Evolutionary conservation across 1,140 invertebrate species (phyloP).

Genomic region (Anadara kagoshimensis): DNA sequence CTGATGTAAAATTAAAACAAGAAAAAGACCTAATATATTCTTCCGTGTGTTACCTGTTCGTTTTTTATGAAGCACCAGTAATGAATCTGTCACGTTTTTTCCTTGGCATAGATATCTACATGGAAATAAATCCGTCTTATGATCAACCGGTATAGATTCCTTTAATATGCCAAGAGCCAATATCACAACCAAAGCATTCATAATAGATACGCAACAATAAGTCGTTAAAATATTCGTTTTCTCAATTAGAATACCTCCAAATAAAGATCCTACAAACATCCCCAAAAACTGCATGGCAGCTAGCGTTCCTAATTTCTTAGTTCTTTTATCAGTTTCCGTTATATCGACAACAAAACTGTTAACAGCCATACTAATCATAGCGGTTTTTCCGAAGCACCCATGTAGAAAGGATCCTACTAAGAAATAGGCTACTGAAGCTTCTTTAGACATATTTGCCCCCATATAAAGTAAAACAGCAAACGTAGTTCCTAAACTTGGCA

Average conservation of each 20-base stretch:
- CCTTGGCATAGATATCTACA: conserved; percentile 44
- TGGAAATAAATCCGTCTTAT: conserved; percentile 44
- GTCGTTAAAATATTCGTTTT: conserved; percentile 51
- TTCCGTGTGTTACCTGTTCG: conserved; percentile 39
- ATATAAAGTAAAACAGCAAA: conserved; percentile 61
- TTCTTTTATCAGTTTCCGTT: conserved; percentile 46
- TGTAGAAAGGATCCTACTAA: conserved; percentile 58
- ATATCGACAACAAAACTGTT: conserved; percentile 63
- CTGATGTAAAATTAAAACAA: conserved; percentile 50
- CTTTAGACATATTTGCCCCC: conserved; percentile 47
- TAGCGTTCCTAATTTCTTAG: conserved; percentile 56
- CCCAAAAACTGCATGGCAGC: conserved; percentile 68
- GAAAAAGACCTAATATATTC: conserved; percentile 45
- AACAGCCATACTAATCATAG: conserved; percentile 65
- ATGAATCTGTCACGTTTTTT: conserved; percentile 48
- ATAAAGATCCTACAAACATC: conserved; percentile 62
- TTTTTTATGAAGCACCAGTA: conserved; percentile 46
- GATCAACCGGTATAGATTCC: conserved; percentile 50
- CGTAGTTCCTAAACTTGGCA: conserved; percentile 60
- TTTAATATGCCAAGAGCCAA: conserved; percentile 49
- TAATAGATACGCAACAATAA: conserved; percentile 52
- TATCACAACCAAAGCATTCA: conserved; percentile 47
- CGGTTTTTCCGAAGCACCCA: conserved; percentile 64
- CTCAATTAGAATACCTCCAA: conserved; percentile 55
- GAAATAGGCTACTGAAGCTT: conserved; percentile 46